Evolutionary conservation across 37 sponge, comb jelly and placozoan genomes (phyloP).

Genomic region (Ianthella basta): DNA sequence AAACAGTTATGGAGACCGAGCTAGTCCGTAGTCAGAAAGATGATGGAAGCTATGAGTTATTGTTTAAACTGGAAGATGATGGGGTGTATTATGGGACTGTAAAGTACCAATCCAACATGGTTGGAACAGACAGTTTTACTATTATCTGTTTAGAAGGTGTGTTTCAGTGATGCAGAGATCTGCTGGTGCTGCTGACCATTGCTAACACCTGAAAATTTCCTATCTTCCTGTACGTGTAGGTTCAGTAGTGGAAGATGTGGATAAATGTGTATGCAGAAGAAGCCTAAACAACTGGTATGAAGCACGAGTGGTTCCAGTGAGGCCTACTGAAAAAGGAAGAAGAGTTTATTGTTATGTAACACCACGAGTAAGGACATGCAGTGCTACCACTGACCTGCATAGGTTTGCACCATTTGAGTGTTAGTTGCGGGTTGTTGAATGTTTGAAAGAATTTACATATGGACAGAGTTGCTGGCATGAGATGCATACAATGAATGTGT

Average conservation of each 20-base stretch:
- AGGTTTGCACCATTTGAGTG: neutral
- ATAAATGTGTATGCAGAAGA: constrained; percentile 54
- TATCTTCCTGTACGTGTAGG: constrained; percentile 15
- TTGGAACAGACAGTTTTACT: constrained; percentile 38
- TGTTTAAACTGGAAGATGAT: constrained; percentile 64
- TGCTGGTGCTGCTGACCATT: no score
- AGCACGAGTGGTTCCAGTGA: constrained; percentile 13
- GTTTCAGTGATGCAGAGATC: neutral
- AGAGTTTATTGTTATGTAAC: constrained; percentile 82
- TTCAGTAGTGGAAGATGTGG: constrained; percentile 40
- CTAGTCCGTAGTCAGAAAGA: constrained; percentile 38
- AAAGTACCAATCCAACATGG: constrained; percentile 40
- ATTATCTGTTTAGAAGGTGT: constrained; percentile 49
- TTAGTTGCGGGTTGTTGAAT: neutral
- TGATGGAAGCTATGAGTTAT: constrained; percentile 47
- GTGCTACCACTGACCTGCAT: neutral
- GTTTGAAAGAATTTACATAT: no score
- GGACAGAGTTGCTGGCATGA: no score
- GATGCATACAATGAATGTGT: no score
- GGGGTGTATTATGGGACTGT: constrained; percentile 67
- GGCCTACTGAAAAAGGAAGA: constrained; percentile 37
- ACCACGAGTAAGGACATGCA: constrained; percentile 50
- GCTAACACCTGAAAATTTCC: no score
- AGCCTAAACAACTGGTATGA: constrained; percentile 64
- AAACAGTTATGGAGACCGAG: constrained; percentile 58